phyloP scores from a whole-genome alignment of 2,888 invertebrate genomes.

The Pachymerium ferrugineum region DNA sequence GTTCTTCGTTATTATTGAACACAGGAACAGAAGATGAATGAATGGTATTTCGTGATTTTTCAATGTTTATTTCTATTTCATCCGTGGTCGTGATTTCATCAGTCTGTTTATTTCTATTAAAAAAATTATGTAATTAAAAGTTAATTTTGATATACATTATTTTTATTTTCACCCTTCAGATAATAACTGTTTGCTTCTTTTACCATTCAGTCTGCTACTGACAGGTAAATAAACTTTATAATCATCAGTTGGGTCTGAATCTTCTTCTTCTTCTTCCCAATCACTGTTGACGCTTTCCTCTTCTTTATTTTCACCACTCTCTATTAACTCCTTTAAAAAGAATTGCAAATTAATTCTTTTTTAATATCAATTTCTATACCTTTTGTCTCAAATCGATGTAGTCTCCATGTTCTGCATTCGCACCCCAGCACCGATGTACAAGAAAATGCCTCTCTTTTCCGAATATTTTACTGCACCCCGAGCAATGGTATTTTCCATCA shows the following conservation, averaged over 20 bases:
- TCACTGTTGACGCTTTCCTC: conserved; percentile 38
- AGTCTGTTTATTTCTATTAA: neutral
- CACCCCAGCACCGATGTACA: conserved; percentile 43
- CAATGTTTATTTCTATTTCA: neutral
- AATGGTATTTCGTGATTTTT: neutral
- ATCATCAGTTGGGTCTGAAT: conserved; percentile 31
- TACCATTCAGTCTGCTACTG: conserved; percentile 32
- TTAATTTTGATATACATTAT: neutral
- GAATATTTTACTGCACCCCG: conserved; percentile 44
- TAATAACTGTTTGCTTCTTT: conserved; percentile 33
- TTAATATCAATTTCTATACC: conserved; percentile 32
- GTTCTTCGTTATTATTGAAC: neutral
- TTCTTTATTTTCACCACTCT: conserved; percentile 34
- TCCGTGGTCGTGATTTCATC: neutral
- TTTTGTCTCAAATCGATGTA: conserved; percentile 45
- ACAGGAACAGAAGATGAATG: neutral
- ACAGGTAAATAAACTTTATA: neutral
- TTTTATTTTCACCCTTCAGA: neutral
- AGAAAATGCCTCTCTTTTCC: conserved; percentile 44
- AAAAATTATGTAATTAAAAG: neutral
- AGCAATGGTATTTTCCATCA: conserved; percentile 44
- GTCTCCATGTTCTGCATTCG: conserved; percentile 41
- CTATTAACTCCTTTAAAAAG: conserved; percentile 25
- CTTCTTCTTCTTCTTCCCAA: conserved; percentile 32
- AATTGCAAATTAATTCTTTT: neutral